Conservation (phyloP, 2,888 invertebrate genomes). For the Alviniconcha strummeri region DNA sequence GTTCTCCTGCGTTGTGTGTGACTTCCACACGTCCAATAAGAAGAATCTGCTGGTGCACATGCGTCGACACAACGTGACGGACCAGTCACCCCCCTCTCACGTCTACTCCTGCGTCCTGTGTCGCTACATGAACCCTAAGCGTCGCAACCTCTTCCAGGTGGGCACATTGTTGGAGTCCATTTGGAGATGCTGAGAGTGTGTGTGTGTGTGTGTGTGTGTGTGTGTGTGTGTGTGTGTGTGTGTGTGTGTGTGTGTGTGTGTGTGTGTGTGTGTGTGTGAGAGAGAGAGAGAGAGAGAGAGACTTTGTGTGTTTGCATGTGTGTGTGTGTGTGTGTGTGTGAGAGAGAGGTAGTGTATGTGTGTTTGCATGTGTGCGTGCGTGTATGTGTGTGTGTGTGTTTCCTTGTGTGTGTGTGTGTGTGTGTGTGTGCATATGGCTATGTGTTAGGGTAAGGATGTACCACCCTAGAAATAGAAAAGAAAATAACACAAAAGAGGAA, state of each 20-base stretch:
- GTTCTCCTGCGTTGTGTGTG: slow-evolving; percentile 69
- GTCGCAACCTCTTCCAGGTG: slow-evolving; percentile 63
- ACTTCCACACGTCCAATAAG: slow-evolving; percentile 63
- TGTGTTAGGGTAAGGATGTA: too few relatives aligned
- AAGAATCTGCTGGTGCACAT: slow-evolving; percentile 70
- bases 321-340: background rate
- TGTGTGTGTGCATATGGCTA: background rate
- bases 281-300: background rate
- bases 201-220: slow-evolving; percentile 9
- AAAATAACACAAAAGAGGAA: too few relatives aligned
- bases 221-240: background rate
- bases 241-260: background rate
- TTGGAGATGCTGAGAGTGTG: too few relatives aligned
- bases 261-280: background rate
- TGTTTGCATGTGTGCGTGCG: background rate
- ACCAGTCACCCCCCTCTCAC: slow-evolving; percentile 65
- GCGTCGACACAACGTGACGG: slow-evolving; percentile 68
- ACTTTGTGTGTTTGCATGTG: background rate
- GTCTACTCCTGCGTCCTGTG: slow-evolving; percentile 70
- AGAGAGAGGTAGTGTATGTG: background rate
- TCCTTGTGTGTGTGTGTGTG: background rate
- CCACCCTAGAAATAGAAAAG: too few relatives aligned
- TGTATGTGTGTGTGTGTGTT: background rate
- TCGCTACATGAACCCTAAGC: slow-evolving; percentile 64
- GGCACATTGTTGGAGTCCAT: background rate